Evolutionary conservation across 35 echinoderm and acorn worm species (phyloP).

Genomic region (Heliocidaris tuberculata): DNA sequence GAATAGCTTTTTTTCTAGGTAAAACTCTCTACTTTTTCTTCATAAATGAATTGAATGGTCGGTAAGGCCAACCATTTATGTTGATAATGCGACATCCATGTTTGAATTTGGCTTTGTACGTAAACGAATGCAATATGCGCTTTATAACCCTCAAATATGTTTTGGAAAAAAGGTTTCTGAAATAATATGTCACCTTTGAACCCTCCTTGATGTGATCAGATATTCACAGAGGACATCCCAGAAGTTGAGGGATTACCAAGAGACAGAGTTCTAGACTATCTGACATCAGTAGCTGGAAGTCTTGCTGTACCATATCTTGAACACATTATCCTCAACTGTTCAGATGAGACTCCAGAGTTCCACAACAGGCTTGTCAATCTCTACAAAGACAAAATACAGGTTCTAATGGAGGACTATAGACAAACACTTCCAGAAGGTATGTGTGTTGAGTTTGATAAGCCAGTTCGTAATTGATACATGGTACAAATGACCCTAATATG

Average conservation of each 20-base stretch:
- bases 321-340: slow-evolving; percentile 78
- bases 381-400: slow-evolving; percentile 86
- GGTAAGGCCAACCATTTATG: no score
- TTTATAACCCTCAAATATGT: no score
- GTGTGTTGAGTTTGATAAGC: neutral
- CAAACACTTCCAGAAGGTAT: slow-evolving; percentile 86
- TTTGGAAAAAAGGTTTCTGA: no score
- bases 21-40: no score
- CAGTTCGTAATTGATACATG: no score
- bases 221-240: slow-evolving; percentile 95
- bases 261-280: slow-evolving; percentile 75
- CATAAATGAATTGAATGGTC: no score
- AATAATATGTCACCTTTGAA: no score
- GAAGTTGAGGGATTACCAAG: slow-evolving; percentile 83
- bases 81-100: no score
- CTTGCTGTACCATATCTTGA: slow-evolving; percentile 93
- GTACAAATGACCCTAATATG: no score
- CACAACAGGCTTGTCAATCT: slow-evolving; percentile 92
- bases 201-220: slow-evolving; percentile 52
- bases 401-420: slow-evolving; percentile 75
- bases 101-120: no score
- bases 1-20: no score
- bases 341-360: slow-evolving; percentile 78
- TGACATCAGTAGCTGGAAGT: slow-evolving; percentile 51
- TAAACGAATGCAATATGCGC: no score